Evolutionary conservation across 1,140 invertebrate species (phyloP).

Genomic region (Calosoma granatense): DNA sequence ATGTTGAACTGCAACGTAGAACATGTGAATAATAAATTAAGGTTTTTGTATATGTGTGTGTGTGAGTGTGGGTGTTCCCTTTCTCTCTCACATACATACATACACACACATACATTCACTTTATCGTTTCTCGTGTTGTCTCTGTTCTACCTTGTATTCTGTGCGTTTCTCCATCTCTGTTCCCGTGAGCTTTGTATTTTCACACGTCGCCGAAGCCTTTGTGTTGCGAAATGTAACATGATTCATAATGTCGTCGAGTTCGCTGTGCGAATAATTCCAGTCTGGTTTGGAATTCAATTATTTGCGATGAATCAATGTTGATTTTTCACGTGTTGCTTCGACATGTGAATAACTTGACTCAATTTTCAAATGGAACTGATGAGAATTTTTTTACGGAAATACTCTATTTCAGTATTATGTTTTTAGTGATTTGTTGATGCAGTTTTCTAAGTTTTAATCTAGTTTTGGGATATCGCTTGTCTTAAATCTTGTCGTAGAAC

Average conservation of each 20-base stretch:
- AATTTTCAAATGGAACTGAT: too few relatives aligned
- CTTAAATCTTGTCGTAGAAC: too few relatives aligned
- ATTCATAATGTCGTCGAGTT: conserved; percentile 6
- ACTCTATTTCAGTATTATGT: too few relatives aligned
- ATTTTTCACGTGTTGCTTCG: conserved; percentile 8
- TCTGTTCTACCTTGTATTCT: not conserved
- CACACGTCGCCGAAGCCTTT: not conserved
- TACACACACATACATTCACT: too few relatives aligned
- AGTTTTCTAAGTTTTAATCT: too few relatives aligned
- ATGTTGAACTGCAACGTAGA: not conserved
- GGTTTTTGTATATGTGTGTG: not conserved
- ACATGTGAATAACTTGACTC: not conserved
- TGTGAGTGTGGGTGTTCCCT: not conserved
- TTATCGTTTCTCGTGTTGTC: not conserved
- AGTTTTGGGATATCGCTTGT: too few relatives aligned
- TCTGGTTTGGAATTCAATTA: conserved; percentile 2
- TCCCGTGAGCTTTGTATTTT: conserved; percentile 7
- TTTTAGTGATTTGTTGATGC: too few relatives aligned
- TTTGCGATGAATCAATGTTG: conserved; percentile 6
- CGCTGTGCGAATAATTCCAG: conserved; percentile 1
- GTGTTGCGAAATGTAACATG: conserved; percentile 7
- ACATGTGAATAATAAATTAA: conserved; percentile 8
- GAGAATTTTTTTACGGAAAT: too few relatives aligned
- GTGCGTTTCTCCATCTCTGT: not conserved
- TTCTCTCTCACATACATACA: too few relatives aligned